Base-by-base conservation (phyloP, 2,888 invertebrate species). In the Corbicula japonica region DNA sequence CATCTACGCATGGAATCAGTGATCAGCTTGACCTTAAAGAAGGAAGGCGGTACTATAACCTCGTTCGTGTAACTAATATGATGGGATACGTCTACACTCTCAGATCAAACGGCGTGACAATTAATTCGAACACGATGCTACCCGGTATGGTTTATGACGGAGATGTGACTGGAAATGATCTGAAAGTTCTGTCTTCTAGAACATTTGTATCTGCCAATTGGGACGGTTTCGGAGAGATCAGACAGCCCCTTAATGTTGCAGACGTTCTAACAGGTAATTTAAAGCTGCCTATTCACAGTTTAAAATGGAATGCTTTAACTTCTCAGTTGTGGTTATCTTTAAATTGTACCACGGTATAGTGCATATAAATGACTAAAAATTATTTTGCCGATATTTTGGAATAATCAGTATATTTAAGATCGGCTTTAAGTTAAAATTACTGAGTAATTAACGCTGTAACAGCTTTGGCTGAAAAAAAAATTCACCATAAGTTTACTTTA, bases 121-220 rank as follows among this genome's bases (percentile, higher is more conserved):
- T 90, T 18, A 74, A 84, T 34, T 80, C 86, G 8, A 86, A 88
- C 50, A 87, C 90, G 15, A 74, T 90, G 18, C 50, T 88, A 18
- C 90, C 90, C 1, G 90, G 90, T 8, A 54, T 81, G 30, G 89
- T 90, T n/a, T 85, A 83, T 52, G 88, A 88, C 60, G 89, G 89
- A 0, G 71, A 76, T 60, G 65, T 88, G 1, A 61, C 70, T 6
- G 88, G 88, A 12, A 82, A 81, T 60, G 88, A 88, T 63, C 75
- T 90, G 5, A 76, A 77, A 32, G 82, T 84, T 28, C 76, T 81
- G 50, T 77, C 84, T 15, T 85, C 86, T 10, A 79, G 58, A 23
- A 80, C 66, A 15, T 84, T 73, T 35, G 80, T 88, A 12, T 81
- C 83, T 15, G 88, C 87, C 28, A 89, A 90, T 85, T 91, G 91